These are phyloP conservation scores for Martes flavigula DNA, from an alignment of 2,797 vertebrate genomes.

Conservation along the genomic window DNA sequence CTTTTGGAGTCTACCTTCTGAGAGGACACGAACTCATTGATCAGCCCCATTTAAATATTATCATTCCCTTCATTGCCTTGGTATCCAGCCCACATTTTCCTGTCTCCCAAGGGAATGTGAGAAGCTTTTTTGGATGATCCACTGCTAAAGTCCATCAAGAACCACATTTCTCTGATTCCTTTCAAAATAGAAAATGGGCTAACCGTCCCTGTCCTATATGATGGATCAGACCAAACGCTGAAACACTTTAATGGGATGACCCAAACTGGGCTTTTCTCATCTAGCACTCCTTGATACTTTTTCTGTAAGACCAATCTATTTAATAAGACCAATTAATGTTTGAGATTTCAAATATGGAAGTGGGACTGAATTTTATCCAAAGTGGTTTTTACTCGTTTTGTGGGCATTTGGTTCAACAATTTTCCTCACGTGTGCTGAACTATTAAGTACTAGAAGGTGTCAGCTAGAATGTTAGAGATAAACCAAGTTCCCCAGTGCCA, in stretches of 20 bases:
- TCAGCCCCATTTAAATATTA: not conserved
- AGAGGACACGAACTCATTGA: not conserved
- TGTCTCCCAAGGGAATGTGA: not conserved
- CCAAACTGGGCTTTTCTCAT: not conserved
- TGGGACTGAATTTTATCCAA: not conserved
- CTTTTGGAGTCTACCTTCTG: not conserved
- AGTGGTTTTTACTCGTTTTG: not conserved
- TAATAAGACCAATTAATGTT: not conserved
- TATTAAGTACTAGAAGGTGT: not conserved
- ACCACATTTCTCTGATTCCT: not conserved
- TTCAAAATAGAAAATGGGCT: conserved; percentile 27
- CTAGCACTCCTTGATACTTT: not conserved
- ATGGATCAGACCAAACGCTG: not conserved
- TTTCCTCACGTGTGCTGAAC: not conserved
- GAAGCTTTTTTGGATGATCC: not conserved
- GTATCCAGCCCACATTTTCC: not conserved
- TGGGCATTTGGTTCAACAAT: not conserved
- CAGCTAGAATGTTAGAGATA: not conserved
- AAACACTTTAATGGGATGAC: not conserved
- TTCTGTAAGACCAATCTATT: not conserved
- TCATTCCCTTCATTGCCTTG: not conserved
- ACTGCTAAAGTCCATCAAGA: not conserved
- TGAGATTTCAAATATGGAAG: conserved; percentile 26
- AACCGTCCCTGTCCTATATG: not conserved
- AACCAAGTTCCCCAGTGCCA: not conserved